Conservation (phyloP, 2,113 vertebrate genomes). For the Cromileptes altivelis region DNA sequence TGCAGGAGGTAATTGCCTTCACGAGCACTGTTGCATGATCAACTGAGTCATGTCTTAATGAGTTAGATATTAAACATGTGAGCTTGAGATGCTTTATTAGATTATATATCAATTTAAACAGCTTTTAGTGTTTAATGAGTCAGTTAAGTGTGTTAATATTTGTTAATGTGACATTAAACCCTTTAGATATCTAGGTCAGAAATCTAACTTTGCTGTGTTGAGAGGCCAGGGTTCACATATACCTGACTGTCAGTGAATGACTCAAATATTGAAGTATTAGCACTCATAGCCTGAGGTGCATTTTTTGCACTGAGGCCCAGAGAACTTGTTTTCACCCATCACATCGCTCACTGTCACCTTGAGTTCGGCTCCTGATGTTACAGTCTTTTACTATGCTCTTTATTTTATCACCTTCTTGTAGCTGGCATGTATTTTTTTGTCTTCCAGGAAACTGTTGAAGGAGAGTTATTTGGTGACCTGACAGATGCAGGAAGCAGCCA, state of each 20-base stretch:
- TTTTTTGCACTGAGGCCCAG: not conserved
- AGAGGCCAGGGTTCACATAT: not conserved
- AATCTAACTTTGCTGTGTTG: not conserved
- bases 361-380: not conserved
- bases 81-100: not conserved
- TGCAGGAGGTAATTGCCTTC: not conserved
- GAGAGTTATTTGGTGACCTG: not conserved
- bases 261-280: not conserved
- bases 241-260: not conserved
- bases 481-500: slow-evolving; percentile 11
- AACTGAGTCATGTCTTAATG: not conserved
- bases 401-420: too few relatives aligned
- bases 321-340: slow-evolving; percentile 26
- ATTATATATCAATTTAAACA: not conserved
- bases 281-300: slow-evolving; percentile 4
- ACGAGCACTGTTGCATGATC: not conserved
- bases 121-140: not conserved
- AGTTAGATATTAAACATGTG: not conserved
- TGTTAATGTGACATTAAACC: not conserved
- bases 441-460: slow-evolving; percentile 54
- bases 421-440: not conserved
- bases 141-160: not conserved
- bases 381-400: not conserved
- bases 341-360: not conserved
- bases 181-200: not conserved